These are phyloP conservation scores for Buathra laborator DNA, from an alignment of 2,888 invertebrate genomes.

Conservation along the genomic window DNA sequence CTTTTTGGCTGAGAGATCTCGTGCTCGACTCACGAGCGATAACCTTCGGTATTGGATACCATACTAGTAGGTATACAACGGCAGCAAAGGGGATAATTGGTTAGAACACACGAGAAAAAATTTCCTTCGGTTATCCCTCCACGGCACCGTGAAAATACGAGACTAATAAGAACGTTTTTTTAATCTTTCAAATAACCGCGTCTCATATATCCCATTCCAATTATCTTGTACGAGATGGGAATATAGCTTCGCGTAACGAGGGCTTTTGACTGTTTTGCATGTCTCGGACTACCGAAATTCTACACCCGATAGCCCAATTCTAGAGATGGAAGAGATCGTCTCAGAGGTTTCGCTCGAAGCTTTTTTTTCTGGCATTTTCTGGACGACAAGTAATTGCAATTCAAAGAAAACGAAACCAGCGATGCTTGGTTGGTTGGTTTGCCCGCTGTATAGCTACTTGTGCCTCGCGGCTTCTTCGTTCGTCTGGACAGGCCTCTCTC, in stretches of 20 bases:
- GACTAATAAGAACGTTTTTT: slow-evolving; percentile 54
- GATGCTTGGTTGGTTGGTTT: slow-evolving; percentile 1
- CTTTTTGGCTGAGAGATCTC: slow-evolving; percentile 44
- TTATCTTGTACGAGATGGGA: slow-evolving; percentile 52
- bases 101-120: slow-evolving; percentile 45
- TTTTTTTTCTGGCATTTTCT: slow-evolving; percentile 33
- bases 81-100: slow-evolving; percentile 60
- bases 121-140: slow-evolving; percentile 36
- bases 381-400: slow-evolving; percentile 41
- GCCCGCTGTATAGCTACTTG: slow-evolving; percentile 12
- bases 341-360: neutral
- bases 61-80: slow-evolving; percentile 38
- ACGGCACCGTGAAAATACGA: slow-evolving; percentile 54
- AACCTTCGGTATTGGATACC: slow-evolving; percentile 38
- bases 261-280: slow-evolving; percentile 57
- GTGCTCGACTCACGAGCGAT: slow-evolving; percentile 48
- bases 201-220: slow-evolving; percentile 54
- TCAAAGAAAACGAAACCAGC: slow-evolving; percentile 17
- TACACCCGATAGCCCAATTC: slow-evolving; percentile 24
- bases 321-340: slow-evolving; percentile 11
- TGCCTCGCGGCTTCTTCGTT: slow-evolving; percentile 30
- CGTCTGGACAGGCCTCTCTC: slow-evolving; percentile 24
- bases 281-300: slow-evolving; percentile 38
- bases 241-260: slow-evolving; percentile 44
- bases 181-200: slow-evolving; percentile 13